Conservation (phyloP, 2,113 vertebrate species). For the Neolamprologus modestus region DNA sequence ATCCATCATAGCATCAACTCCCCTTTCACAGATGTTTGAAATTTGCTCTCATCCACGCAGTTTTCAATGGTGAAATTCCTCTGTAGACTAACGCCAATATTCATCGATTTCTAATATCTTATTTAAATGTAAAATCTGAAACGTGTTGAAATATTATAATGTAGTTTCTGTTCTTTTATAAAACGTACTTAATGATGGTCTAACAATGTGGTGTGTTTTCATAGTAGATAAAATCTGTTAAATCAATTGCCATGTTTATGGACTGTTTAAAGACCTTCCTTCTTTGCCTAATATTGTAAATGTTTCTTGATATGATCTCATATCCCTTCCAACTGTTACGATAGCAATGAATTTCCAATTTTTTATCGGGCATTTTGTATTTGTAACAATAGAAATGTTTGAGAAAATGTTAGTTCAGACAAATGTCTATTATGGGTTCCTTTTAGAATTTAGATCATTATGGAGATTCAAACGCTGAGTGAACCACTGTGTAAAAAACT, state of each 20-base stretch:
- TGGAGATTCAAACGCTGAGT: neutral
- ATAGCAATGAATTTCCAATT: slow-evolving; percentile 67
- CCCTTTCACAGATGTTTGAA: neutral
- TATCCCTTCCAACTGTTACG: slow-evolving; percentile 53
- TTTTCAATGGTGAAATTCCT: neutral
- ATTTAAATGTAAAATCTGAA: slow-evolving; percentile 27
- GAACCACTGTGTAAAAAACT: slow-evolving; percentile 21
- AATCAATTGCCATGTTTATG: slow-evolving; percentile 40
- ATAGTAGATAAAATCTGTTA: slow-evolving; percentile 47
- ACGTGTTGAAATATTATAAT: slow-evolving; percentile 33
- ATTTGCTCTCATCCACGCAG: slow-evolving; percentile 17
- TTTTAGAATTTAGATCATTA: slow-evolving; percentile 31
- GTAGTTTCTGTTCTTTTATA: slow-evolving; percentile 20
- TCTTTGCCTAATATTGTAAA: slow-evolving; percentile 52
- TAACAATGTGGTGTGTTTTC: slow-evolving; percentile 50
- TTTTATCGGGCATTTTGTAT: slow-evolving; percentile 74
- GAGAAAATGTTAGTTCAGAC: slow-evolving; percentile 30
- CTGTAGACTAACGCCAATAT: neutral
- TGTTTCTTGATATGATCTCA: slow-evolving; percentile 60
- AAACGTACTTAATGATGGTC: slow-evolving; percentile 44
- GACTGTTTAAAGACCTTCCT: slow-evolving; percentile 41
- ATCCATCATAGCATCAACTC: neutral
- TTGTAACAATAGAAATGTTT: slow-evolving; percentile 69
- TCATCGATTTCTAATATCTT: neutral
- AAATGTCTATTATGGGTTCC: neutral